Evolutionary conservation across 2,113 vertebrate genomes (phyloP), one percentile per base, ranked within the genome.

Genomic region (Mugil cephalus): DNA sequence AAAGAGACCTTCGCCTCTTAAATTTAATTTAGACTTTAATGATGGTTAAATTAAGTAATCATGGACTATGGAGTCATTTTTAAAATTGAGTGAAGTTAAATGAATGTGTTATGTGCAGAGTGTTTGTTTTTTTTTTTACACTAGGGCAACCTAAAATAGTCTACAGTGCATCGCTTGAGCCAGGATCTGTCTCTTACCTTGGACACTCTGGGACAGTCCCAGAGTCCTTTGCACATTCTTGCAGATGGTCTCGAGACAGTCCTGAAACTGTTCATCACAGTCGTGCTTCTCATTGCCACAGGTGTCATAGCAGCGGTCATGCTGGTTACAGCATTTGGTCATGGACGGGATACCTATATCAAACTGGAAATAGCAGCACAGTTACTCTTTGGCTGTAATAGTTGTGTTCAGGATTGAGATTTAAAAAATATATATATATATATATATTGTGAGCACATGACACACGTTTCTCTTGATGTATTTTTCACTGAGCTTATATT

Each of bases 331-430:
- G 87, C 98, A 99, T 88, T 92, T 96, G 1, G 97, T 99, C 95
- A 99, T 96, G 6, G 96, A 97, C 0, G 98, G 98, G 86, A 99
- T 98, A n/a, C 98, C 98, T 0, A 98, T 89, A 87, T 99, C 96
- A 79, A 99, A 97, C 98, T 99, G 92, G 7, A 74, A 43, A 56
- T 3, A 39, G 59, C 6, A 72, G 3, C 1, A 52, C 1, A 10
- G 34, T 60, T 10, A 45, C 2, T 56, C 17, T 60, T 24, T 12
- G 46, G 56, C 17, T 54, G 18, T 11, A 34, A 52, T 30, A 1
- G 0, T 7, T 5, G 2, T 45, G 39, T 52, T 40, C n/a, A n/a
- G 12, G 34, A 50, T 24, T 36, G 12, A n/a, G 6, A 50, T 38
- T 18, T 21, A 18, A 58, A 5, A 42, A 59, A 13, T 12, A 15